phyloP scores from a whole-genome alignment of 2,888 invertebrate species.

The Trissolcus japonicus region DNA sequence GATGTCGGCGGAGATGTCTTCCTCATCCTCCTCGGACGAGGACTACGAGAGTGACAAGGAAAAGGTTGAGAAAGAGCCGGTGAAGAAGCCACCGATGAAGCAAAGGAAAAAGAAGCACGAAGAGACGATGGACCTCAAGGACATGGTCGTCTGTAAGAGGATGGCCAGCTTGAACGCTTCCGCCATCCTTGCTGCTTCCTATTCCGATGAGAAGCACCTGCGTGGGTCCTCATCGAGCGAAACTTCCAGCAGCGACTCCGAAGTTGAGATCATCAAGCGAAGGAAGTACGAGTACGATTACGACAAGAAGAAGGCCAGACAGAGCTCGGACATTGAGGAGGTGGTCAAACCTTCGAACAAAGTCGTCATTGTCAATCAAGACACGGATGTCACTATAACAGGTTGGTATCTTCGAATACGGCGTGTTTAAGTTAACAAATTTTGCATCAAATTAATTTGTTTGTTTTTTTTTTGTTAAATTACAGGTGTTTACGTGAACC shows the following conservation, averaged over 20 bases:
- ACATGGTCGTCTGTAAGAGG: constrained; percentile 91
- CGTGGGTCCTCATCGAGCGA: constrained; percentile 80
- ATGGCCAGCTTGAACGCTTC: constrained; percentile 95
- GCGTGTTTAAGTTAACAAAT: background rate
- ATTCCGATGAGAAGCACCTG: constrained; percentile 82
- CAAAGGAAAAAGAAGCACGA: constrained; percentile 69
- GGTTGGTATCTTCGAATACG: constrained; percentile 70
- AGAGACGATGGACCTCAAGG: constrained; percentile 86
- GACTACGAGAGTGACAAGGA: constrained; percentile 67
- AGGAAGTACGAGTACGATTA: constrained; percentile 71
- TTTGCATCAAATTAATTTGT: background rate
- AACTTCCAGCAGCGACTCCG: constrained; percentile 78
- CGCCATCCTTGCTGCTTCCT: constrained; percentile 92
- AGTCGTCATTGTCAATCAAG: constrained; percentile 89
- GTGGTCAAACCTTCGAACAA: constrained; percentile 74
- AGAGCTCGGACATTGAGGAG: constrained; percentile 69
- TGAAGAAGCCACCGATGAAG: constrained; percentile 70
- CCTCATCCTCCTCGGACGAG: constrained; percentile 69
- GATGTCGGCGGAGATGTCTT: constrained; percentile 83
- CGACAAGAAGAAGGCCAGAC: constrained; percentile 68
- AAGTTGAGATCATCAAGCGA: constrained; percentile 72
- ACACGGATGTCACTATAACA: constrained; percentile 91
- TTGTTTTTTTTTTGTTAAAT: constrained; percentile 20
- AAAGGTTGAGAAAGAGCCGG: constrained; percentile 49
- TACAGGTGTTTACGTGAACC: constrained; percentile 84